Evolutionary conservation across 2,113 vertebrate species (phyloP).

Genomic region (Cyanoramphus novaezelandiae): DNA sequence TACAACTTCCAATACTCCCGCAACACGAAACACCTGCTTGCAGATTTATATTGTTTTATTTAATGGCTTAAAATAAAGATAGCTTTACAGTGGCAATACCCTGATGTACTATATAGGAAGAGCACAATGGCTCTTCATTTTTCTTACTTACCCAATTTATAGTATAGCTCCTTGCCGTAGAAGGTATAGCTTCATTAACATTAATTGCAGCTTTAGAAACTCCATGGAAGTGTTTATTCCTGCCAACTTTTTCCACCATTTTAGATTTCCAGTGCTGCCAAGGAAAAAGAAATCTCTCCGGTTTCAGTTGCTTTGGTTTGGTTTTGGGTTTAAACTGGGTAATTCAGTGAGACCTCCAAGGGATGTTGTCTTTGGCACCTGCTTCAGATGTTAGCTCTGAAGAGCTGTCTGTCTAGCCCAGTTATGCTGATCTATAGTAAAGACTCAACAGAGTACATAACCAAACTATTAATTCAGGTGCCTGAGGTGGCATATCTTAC

Average conservation of each 20-base stretch:
- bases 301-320: neutral
- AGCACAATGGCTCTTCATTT: constrained; percentile 67
- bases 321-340: neutral
- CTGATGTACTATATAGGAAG: constrained; percentile 63
- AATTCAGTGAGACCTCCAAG: constrained; percentile 64
- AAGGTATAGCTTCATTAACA: constrained; percentile 76
- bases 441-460: constrained; percentile 70
- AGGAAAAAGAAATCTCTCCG: neutral
- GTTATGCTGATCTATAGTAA: constrained; percentile 71
- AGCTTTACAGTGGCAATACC: constrained; percentile 65
- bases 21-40: constrained; percentile 81
- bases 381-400: constrained; percentile 68
- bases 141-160: constrained; percentile 74
- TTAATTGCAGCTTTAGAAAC: constrained; percentile 77
- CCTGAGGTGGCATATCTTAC: constrained; percentile 69
- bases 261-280: constrained; percentile 53
- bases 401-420: constrained; percentile 68
- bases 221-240: constrained; percentile 68
- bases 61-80: constrained; percentile 74
- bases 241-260: constrained; percentile 63
- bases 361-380: constrained; percentile 48
- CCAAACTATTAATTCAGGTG: constrained; percentile 74
- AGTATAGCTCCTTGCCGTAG: constrained; percentile 53
- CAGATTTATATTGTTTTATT: constrained; percentile 79
- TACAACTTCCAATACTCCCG: constrained; percentile 75